Conservation (phyloP, 2,797 vertebrate species). For the Catostomus latipinnis region DNA sequence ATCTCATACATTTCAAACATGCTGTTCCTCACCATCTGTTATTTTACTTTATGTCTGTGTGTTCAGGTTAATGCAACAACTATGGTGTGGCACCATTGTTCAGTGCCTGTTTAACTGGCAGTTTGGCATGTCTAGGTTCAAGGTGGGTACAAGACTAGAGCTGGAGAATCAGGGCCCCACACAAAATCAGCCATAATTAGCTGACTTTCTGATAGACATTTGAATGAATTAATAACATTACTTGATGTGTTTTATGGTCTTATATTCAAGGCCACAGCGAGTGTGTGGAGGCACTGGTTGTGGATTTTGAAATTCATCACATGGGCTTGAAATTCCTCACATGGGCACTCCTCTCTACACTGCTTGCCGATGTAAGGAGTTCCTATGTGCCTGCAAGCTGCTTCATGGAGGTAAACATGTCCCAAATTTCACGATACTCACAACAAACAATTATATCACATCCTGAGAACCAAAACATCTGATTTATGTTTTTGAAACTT, state of each 20-base stretch:
- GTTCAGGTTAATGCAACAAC: conserved; percentile 89
- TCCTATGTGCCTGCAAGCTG: conserved; percentile 88
- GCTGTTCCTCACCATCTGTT: background rate
- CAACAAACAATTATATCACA: background rate
- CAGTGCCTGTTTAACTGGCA: conserved; percentile 90
- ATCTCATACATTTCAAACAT: background rate
- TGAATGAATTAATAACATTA: conserved; percentile 26
- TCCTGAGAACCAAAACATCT: background rate
- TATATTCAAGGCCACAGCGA: conserved; percentile 87
- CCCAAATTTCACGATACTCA: background rate
- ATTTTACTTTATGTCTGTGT: conserved; percentile 15
- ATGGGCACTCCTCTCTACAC: conserved; percentile 92
- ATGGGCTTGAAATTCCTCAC: conserved; percentile 78
- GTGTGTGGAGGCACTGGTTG: conserved; percentile 89
- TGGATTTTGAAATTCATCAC: conserved; percentile 82
- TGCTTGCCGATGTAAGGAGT: conserved; percentile 87
- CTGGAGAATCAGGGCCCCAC: background rate
- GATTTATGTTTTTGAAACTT: background rate
- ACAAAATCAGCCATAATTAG: conserved; percentile 5
- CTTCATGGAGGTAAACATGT: conserved; percentile 86
- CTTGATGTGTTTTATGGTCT: conserved; percentile 59
- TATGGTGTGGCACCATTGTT: conserved; percentile 91
- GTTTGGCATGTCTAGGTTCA: conserved; percentile 80
- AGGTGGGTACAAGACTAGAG: conserved; percentile 75
- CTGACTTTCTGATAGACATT: background rate